Conservation (phyloP, 2,113 vertebrate genomes). For the Verasper variegatus region DNA sequence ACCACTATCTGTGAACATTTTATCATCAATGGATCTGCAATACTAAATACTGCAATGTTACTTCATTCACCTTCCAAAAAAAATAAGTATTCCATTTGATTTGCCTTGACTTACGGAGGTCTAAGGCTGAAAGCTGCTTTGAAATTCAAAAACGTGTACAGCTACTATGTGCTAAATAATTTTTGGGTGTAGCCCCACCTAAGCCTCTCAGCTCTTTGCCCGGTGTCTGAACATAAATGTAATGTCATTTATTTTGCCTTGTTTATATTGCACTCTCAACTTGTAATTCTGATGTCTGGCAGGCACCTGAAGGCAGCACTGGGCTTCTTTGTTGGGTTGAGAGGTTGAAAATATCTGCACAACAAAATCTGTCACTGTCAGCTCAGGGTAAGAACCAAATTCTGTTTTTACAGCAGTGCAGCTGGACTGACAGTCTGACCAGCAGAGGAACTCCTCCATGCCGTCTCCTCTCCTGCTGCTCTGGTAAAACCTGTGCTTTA, state of each 20-base stretch:
- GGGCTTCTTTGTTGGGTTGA: background rate
- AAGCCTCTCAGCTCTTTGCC: no score
- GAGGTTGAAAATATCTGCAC: constrained; percentile 10
- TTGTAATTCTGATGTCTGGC: constrained; percentile 18
- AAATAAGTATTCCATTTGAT: no score
- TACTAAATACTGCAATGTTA: no score
- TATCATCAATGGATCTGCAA: no score
- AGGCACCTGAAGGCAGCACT: constrained; percentile 22
- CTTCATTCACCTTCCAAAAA: no score
- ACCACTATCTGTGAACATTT: no score
- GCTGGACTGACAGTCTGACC: constrained; percentile 22
- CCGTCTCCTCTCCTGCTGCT: constrained; percentile 17
- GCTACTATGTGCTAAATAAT: no score
- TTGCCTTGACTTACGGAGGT: no score
- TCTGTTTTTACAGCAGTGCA: background rate
- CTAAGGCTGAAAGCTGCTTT: no score
- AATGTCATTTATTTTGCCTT: background rate
- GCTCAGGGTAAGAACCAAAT: background rate
- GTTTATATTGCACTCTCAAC: background rate
- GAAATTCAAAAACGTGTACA: no score
- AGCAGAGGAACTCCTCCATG: constrained; percentile 17
- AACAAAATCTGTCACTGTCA: constrained; percentile 4
- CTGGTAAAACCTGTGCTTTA: constrained; percentile 15
- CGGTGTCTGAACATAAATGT: no score
- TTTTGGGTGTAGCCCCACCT: no score